Base-by-base conservation (phyloP, 2,888 invertebrate species). In the Philaethria dido region DNA sequence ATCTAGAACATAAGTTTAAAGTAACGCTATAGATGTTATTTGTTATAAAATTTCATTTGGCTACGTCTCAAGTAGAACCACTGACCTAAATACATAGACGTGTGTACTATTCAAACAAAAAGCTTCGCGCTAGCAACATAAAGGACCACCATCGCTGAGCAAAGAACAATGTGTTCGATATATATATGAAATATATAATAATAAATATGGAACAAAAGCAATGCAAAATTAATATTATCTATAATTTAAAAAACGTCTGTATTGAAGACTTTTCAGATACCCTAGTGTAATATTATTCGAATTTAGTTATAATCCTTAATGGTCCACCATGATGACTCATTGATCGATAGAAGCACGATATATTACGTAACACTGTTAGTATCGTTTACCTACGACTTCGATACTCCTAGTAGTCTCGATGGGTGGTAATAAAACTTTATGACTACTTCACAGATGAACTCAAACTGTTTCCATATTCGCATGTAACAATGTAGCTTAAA, bases 11-110 rank as follows among this genome's bases (percentile, higher is more conserved):
- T 39, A 39, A 36, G 0, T n/a, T 42, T 22, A 42, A 22, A 22
- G 11, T 22, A 42, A 55, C 39, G 5, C 39, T 14, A n/a, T 52
- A 25, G 29, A 52, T 9, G 29, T 16, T 52, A 33, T 52, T 52
- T 33, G 11, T 29, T 52, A 33, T 52, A 52, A 52, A 52, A 22
- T 25, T 42, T 57, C 22, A 57, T 57, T 57, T 57, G 57, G 57
- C 57, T 57, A 20, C 39, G 20, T 55, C 55, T 55, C 55, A 55
- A 55, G 18, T 8, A n/a, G 20, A 55, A 55, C 55, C 22, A 39
- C 39, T 55, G 55, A 55, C 55, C 55, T 22, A 57, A 42, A 42
- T 57, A 57, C 4, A 39, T 42, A 57, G 22, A 25, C 11, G 6
- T 57, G 42, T 16, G 42, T 16, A 42, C 42, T 42, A 57, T 57